Conservation (phyloP, 1,140 invertebrate species). For the Drosophila sp. region DNA sequence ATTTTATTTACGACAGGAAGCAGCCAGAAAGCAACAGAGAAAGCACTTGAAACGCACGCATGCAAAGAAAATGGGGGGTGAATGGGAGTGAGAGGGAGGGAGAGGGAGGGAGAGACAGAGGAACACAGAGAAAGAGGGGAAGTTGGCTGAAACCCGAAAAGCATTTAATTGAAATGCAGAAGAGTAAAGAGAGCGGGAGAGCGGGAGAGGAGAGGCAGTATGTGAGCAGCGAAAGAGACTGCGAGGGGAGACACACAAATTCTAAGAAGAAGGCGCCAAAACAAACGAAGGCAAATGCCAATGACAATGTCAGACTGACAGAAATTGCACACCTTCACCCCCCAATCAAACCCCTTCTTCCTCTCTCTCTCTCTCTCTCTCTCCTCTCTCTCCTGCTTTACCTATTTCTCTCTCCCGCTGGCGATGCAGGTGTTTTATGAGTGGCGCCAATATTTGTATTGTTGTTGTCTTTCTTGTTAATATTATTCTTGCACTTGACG, state of each 20-base stretch:
- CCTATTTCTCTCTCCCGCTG: background rate
- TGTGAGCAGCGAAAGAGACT: background rate
- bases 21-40: constrained; percentile 69
- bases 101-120: background rate
- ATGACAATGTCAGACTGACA: constrained; percentile 71
- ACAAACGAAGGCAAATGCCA: constrained; percentile 57
- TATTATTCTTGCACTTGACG: constrained; percentile 47
- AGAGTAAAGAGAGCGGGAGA: background rate
- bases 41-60: constrained; percentile 78
- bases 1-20: constrained; percentile 82
- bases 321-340: constrained; percentile 37
- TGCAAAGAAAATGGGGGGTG: constrained; percentile 52
- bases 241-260: constrained; percentile 19
- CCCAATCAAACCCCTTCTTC: background rate
- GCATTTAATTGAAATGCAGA: constrained; percentile 66
- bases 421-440: constrained; percentile 64
- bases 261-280: constrained; percentile 43
- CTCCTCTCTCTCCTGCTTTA: background rate
- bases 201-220: background rate
- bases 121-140: background rate
- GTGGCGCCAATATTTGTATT: constrained; percentile 59
- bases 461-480: constrained; percentile 46
- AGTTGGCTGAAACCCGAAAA: constrained; percentile 44
- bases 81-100: background rate
- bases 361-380: background rate